Evolutionary conservation across 1,140 invertebrate species (phyloP), one percentile per base, ranked within the genome.

Genomic region (Drosophila albomicans): DNA sequence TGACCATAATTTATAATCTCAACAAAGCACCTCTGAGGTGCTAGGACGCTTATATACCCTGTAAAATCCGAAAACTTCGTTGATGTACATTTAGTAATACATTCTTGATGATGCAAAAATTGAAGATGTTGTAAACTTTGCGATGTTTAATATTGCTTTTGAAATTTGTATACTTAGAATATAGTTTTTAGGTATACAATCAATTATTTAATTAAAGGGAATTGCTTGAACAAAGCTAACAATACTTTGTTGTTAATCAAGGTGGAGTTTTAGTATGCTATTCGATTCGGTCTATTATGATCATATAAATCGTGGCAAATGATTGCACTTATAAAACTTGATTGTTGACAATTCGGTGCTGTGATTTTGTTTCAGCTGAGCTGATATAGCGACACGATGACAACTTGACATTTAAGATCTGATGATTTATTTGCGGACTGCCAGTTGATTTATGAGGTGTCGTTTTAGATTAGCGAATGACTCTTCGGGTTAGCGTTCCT

Each of bases 381-480:
- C 81, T 86, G 78, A 78, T 85, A 75, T 81, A 67, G 62, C 58
- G 64, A 13, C 78, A 58, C 41, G 61, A 66, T 75, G 76, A 78
- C 75, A 86, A 70, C 46, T 82, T 87, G 82, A 82, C 82, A 66
- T 79, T 82, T 79, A 52, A 86, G 79, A 82, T 79, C 75, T 49
- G 54, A 52, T 88, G 76, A 86, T 82, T 86, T 86, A 86, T 87
- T 79, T 54, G 76, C 46, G 38, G 58, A 57, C 57, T 57, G 65
- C 28, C 72, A 6, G 13, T 10, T 51, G 82, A 86, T 86, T 86
- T 82, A 88, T 88, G 68, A 82, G 81, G 84, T 86, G 82, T 82
- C 76, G 74, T 49, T 51, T n/a, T 67, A 88, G 84, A 86, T 86
- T 82, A 86, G 72, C 80, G 54, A 43, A 43, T 52, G 82, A 66